These are phyloP conservation scores for Phrynocephalus vlangalii DNA, from an alignment of 2,797 vertebrate species.

Conservation along the genomic window DNA sequence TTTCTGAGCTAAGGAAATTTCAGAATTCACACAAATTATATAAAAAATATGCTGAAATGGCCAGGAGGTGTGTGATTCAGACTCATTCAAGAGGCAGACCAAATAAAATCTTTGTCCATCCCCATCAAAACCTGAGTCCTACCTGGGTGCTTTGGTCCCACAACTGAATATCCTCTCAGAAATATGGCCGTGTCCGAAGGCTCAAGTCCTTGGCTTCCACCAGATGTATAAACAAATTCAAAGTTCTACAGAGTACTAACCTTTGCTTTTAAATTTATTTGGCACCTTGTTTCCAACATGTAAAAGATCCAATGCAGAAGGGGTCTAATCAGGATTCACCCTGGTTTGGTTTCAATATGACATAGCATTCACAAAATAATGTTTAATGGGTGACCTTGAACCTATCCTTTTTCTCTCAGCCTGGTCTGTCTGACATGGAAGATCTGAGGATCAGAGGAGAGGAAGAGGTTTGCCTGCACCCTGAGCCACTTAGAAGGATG, in stretches of 20 bases:
- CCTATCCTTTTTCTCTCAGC: too few relatives aligned
- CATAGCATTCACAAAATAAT: too few relatives aligned
- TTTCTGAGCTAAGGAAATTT: neutral
- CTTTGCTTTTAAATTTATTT: too few relatives aligned
- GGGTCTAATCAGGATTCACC: too few relatives aligned
- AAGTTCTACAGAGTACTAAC: too few relatives aligned
- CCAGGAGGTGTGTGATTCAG: neutral
- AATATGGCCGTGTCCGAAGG: neutral
- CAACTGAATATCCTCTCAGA: neutral
- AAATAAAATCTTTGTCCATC: neutral
- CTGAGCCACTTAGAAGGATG: neutral
- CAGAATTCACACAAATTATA: neutral
- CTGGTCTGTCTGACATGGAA: too few relatives aligned
- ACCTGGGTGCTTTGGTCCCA: neutral
- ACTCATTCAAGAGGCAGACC: neutral
- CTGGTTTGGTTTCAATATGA: too few relatives aligned
- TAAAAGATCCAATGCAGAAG: too few relatives aligned
- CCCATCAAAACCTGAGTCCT: neutral
- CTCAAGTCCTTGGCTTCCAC: neutral
- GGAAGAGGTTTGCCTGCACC: neutral
- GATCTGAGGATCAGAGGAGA: too few relatives aligned
- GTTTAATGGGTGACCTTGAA: too few relatives aligned
- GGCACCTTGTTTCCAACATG: too few relatives aligned
- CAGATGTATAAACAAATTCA: too few relatives aligned
- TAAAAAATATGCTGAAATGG: neutral